A percentile compares a stretch with the other conserved stretches of the same genome.
Evolutionary conservation across 1,140 invertebrate genomes (phyloP).

Genomic region (Drosophila obscura): DNA sequence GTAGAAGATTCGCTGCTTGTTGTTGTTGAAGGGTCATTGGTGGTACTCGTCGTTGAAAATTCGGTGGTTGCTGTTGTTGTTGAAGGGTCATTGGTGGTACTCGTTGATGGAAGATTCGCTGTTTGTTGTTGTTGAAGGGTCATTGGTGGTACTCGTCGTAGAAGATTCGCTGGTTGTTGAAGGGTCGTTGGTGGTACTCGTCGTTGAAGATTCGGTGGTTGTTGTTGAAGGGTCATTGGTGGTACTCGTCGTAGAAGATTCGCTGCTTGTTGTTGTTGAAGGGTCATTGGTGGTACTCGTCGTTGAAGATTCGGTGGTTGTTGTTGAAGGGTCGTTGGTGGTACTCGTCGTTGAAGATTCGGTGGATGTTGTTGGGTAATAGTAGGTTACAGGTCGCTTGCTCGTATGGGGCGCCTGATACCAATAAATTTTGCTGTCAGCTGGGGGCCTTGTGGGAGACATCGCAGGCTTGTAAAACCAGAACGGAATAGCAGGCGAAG

Average conservation of each 20-base stretch:
- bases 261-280: conserved; percentile 4
- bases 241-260: background rate
- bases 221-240: background rate
- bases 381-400: conserved; percentile 4
- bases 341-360: background rate
- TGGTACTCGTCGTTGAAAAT: background rate
- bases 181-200: background rate
- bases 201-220: background rate
- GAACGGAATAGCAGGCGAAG: conserved; percentile 3
- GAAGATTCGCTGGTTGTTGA: background rate
- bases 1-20: background rate
- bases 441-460: background rate
- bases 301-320: background rate
- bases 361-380: background rate
- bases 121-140: background rate
- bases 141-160: too few species aligned
- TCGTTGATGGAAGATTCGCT: background rate
- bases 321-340: background rate
- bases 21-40: background rate
- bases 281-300: too few species aligned
- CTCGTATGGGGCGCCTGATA: background rate
- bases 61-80: conserved; percentile 6
- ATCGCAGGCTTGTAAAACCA: background rate
- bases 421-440: conserved; percentile 25
- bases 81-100: background rate